Evolutionary conservation across 2,113 vertebrate species (phyloP).

Genomic region (Thalassarche chlororhynchos): DNA sequence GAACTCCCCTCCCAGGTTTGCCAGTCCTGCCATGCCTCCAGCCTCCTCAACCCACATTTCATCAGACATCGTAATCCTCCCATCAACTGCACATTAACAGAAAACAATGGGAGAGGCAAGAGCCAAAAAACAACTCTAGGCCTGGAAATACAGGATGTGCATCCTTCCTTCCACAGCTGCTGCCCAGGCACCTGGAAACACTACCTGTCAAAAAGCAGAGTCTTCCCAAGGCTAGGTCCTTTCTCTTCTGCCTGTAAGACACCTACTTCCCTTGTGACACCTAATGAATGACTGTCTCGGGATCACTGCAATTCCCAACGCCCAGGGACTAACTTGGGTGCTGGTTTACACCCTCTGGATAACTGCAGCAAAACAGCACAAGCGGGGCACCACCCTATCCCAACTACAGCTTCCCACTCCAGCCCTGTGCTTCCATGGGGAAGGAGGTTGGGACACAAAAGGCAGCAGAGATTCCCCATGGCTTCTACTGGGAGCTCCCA

Average conservation of each 20-base stretch:
- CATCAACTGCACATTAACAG: not conserved
- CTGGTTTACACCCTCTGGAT: not conserved
- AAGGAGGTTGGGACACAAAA: not conserved
- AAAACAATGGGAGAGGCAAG: not conserved
- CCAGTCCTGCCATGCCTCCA: not conserved
- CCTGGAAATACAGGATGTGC: not conserved
- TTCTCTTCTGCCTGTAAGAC: not conserved
- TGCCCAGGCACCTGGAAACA: not conserved
- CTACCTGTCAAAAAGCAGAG: not conserved
- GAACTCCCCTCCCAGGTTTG: not conserved
- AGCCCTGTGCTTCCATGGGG: not conserved
- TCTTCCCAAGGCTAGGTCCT: conserved; percentile 19
- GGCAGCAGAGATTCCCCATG: not conserved
- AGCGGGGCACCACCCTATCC: not conserved
- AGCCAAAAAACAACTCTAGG: not conserved
- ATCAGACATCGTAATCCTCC: not conserved
- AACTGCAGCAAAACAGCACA: not conserved
- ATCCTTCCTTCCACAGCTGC: not conserved
- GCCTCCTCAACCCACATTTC: not conserved
- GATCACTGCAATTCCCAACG: not conserved
- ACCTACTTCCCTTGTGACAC: not conserved
- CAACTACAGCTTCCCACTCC: not conserved
- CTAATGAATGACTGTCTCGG: not conserved
- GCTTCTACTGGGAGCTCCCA: not conserved
- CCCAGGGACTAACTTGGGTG: not conserved